Base-by-base conservation (phyloP, 2,888 invertebrate species). In the Cheilosia scutellata region DNA sequence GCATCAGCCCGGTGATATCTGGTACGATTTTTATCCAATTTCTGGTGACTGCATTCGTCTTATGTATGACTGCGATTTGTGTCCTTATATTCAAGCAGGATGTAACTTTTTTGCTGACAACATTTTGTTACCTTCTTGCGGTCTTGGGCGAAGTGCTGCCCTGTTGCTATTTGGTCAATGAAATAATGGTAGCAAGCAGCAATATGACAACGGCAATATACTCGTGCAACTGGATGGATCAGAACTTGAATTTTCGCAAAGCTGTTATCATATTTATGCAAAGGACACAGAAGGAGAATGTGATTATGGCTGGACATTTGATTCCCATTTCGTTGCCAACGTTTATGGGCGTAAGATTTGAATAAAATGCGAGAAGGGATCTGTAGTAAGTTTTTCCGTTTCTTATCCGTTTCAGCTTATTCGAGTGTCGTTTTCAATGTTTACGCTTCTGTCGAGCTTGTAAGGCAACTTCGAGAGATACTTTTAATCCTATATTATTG, bases 201-300 rank as follows among this genome's bases (percentile, higher is more conserved):
- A 63, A 83, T 33, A 49, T 89, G 13, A 89, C 89, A 5, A 88
- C 87, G 0, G 88, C 89, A 2, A 87, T 90, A 37, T 90, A 89
- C 70, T 88, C 82, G 2, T 89, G 88, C 68, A 88, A 89, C 63
- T 90, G 89, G 89, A 87, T 88, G 63, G 88, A 89, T 33, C 89
- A 90, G 74, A 70, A 89, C 82, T 29, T 47, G 1, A 79, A 75
- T 58, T 90, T 89, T 65, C 89, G 89, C 2, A 88, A 87, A 66
- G 88, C 88, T 9, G 66, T 89, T 13, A 89, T 89, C 5, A 89
- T 89, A 57, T 89, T 90, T 44, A 90, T 90, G 89, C 89, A 89
- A 60, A 88, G 88, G 55, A 87, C 89, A 0, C 90, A 90, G 62
- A 87, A 84, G 31, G 51, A 65, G 1, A 87, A 78, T 9, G 68